A percentile compares a stretch with the other conserved stretches of the same genome.
These are phyloP conservation scores for Scyliorhinus canicula DNA, from an alignment of 2,797 vertebrate genomes.

Conservation along the genomic window DNA sequence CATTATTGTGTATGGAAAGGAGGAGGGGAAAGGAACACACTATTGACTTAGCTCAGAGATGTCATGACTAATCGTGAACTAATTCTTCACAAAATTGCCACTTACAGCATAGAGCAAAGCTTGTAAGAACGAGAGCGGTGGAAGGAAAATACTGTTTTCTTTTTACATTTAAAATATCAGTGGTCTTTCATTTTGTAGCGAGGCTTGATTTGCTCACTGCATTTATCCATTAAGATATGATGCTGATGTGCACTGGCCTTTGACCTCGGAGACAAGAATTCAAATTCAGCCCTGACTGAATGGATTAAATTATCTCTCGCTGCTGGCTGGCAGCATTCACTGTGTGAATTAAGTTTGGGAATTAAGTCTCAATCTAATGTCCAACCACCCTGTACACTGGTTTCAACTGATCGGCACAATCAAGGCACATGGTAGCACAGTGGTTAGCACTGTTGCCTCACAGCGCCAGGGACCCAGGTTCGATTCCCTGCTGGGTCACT, in stretches of 20 bases:
- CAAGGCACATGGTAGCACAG: too few relatives aligned
- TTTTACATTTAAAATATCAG: not conserved
- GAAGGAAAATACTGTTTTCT: conserved; percentile 7
- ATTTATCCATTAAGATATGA: not conserved
- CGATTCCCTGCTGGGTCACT: too few relatives aligned
- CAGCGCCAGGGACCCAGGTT: too few relatives aligned
- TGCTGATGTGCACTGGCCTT: not conserved
- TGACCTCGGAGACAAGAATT: not conserved
- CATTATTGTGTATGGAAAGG: not conserved
- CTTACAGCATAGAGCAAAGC: not conserved
- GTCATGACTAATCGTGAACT: not conserved
- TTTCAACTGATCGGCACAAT: not conserved
- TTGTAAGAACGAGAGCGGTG: not conserved
- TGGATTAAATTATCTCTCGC: not conserved
- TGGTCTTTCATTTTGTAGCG: not conserved
- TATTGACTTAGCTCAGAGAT: not conserved
- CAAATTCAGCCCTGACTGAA: not conserved
- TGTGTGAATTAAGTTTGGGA: not conserved
- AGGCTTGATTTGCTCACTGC: not conserved
- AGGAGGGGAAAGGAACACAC: not conserved
- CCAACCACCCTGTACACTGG: not conserved
- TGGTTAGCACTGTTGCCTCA: too few relatives aligned
- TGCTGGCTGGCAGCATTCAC: not conserved
- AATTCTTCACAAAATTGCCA: conserved; percentile 12
- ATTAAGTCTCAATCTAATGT: not conserved